phyloP scores from a whole-genome alignment of 2,797 vertebrate genomes.

The Sebastes itinus region DNA sequence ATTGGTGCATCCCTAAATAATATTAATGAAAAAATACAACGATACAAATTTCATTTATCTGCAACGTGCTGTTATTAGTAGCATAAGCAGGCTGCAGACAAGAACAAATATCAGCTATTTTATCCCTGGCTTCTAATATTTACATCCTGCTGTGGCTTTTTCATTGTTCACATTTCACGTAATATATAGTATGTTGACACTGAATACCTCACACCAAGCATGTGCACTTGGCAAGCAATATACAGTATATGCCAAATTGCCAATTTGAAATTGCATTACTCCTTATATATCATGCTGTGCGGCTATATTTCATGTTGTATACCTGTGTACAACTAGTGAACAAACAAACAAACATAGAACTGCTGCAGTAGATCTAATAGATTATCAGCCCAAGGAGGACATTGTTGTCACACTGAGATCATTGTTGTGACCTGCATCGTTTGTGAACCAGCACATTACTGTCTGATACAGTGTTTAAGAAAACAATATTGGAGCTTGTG shows the following conservation, averaged over 20 bases:
- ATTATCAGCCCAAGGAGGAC: constrained; percentile 1
- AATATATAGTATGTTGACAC: neutral
- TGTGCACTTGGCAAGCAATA: neutral
- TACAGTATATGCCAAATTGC: neutral
- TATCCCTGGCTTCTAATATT: neutral
- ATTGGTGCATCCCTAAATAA: neutral
- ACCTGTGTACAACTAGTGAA: neutral
- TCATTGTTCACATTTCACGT: constrained; percentile 1
- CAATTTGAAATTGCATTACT: neutral
- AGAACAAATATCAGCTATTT: neutral
- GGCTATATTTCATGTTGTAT: neutral
- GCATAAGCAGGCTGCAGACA: neutral
- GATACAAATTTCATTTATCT: neutral
- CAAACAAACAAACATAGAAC: constrained; percentile 2
- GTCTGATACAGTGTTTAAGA: neutral
- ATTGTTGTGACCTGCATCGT: constrained; percentile 5
- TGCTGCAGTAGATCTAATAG: neutral
- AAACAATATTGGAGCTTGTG: neutral
- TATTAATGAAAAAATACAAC: neutral
- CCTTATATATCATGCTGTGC: neutral
- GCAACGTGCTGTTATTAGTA: neutral
- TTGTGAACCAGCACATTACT: neutral
- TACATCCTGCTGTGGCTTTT: neutral
- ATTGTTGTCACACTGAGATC: constrained; percentile 4
- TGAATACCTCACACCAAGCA: neutral